These are phyloP conservation scores for Apeltes quadracus DNA, from an alignment of 2,113 vertebrate genomes.

Conservation along the genomic window DNA sequence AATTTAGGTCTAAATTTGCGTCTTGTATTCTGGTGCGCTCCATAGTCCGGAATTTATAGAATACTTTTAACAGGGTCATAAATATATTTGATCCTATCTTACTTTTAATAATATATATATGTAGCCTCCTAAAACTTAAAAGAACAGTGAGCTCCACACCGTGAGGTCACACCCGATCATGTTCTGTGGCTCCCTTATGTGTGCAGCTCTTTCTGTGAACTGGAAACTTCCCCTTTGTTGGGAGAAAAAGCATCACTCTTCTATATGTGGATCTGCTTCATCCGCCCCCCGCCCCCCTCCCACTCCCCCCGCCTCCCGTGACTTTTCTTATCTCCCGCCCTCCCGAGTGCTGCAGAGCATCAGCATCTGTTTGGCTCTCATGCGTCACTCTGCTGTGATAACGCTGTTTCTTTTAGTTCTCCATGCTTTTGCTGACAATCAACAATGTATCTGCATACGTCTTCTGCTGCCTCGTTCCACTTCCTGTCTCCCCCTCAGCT, in stretches of 20 bases:
- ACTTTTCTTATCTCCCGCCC: slow-evolving; percentile 1
- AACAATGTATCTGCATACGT: neutral
- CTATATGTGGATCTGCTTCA: slow-evolving; percentile 45
- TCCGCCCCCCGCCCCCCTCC: neutral
- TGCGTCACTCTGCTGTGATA: no score
- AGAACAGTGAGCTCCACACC: neutral
- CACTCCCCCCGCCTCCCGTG: slow-evolving; percentile 14
- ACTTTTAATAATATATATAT: no score
- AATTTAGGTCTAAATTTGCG: no score
- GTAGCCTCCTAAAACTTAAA: neutral
- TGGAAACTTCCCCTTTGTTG: slow-evolving; percentile 37
- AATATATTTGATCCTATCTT: no score
- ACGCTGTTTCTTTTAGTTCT: no score
- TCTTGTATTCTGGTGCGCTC: no score
- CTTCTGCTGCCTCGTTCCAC: neutral
- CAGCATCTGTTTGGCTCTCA: slow-evolving; percentile 3
- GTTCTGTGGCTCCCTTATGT: neutral
- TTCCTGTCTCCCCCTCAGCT: neutral
- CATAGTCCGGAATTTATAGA: no score
- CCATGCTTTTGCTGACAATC: no score
- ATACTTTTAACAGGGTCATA: neutral
- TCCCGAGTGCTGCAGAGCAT: neutral
- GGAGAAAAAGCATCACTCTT: slow-evolving; percentile 37
- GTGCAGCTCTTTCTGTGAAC: slow-evolving; percentile 11
- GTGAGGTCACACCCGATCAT: neutral